Conservation (phyloP, 2,797 vertebrate genomes). For the Acropternis orthonyx region DNA sequence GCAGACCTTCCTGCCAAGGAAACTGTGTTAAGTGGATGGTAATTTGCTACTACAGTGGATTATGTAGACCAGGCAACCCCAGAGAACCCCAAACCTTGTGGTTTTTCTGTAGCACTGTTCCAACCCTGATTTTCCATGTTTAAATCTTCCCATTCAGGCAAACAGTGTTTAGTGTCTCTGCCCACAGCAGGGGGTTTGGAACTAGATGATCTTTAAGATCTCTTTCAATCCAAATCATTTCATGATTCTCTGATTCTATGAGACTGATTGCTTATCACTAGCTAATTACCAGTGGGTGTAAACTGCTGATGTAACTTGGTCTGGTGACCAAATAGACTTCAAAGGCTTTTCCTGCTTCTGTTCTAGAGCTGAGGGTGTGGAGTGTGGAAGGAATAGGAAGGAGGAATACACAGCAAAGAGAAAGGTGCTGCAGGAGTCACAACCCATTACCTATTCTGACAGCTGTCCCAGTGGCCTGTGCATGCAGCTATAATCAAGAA, state of each 20-base stretch:
- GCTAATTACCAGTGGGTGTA: not conserved
- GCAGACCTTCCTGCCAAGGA: not conserved
- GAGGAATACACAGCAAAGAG: not conserved
- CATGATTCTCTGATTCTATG: not conserved
- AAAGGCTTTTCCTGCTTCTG: not conserved
- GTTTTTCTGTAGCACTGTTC: not conserved
- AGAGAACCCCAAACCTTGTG: not conserved
- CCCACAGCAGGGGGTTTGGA: not conserved
- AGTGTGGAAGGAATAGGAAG: not conserved
- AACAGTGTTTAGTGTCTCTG: not conserved
- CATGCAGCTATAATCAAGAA: not conserved
- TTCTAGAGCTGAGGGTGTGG: not conserved
- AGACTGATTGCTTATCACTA: not conserved
- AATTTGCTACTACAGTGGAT: not conserved
- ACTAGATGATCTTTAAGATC: not conserved
- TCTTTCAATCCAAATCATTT: not conserved
- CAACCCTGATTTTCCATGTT: not conserved
- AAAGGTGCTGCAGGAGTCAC: not conserved
- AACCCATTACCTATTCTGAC: not conserved
- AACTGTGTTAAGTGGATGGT: fast-evolving
- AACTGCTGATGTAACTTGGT: not conserved
- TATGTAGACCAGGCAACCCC: not conserved
- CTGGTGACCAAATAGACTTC: not conserved
- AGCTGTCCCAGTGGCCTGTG: not conserved
- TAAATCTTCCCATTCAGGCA: not conserved